Evolutionary conservation across 2,888 invertebrate species (phyloP).

Genomic region (Trilocha varians): DNA sequence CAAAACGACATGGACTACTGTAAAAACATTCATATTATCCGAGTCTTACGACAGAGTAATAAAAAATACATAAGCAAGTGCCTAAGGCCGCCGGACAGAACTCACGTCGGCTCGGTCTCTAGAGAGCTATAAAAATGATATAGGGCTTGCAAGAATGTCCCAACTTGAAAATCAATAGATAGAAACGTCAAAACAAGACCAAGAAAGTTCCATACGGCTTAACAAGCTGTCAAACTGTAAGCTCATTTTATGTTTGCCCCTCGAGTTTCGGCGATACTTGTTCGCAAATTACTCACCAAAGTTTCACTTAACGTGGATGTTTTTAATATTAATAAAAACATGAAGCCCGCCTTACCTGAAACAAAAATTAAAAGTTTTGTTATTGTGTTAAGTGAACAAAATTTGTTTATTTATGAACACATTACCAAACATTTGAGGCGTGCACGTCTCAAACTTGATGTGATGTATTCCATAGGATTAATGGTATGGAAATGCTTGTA

Average conservation of each 20-base stretch:
- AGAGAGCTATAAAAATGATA: constrained; percentile 57
- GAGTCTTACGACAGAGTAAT: constrained; percentile 39
- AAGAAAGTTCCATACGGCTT: constrained; percentile 11
- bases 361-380: constrained; percentile 12
- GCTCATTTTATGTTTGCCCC: constrained; percentile 1
- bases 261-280: background rate
- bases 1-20: background rate
- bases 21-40: constrained; percentile 30
- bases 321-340: constrained; percentile 8
- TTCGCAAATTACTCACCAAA: constrained; percentile 6
- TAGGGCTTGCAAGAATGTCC: constrained; percentile 39
- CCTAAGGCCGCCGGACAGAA: constrained; percentile 36
- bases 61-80: constrained; percentile 48
- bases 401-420: no score
- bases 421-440: no score
- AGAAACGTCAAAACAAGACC: constrained; percentile 45
- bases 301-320: constrained; percentile 1
- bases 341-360: constrained; percentile 19
- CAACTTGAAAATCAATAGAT: constrained; percentile 44
- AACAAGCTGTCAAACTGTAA: constrained; percentile 5
- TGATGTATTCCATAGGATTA: no score
- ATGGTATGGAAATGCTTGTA: no score
- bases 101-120: constrained; percentile 35
- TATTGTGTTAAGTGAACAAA: no score
- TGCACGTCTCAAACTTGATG: no score